Evolutionary conservation across 2,888 invertebrate genomes (phyloP).

Genomic region (Phortica magna): DNA sequence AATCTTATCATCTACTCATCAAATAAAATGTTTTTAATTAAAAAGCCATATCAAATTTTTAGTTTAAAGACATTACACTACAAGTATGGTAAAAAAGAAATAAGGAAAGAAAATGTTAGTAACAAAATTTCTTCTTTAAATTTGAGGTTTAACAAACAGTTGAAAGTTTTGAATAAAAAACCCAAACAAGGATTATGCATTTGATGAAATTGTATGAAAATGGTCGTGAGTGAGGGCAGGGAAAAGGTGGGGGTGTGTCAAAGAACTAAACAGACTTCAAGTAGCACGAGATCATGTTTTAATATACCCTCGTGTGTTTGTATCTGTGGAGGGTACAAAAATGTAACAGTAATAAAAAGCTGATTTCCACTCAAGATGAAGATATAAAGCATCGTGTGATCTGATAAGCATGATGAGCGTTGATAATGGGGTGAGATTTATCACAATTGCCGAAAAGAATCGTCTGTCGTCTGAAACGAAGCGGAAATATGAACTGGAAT

Average conservation of each 20-base stretch:
- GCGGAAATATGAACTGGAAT: slow-evolving; percentile 19
- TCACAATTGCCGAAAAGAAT: neutral
- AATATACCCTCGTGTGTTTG: neutral
- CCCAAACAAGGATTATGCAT: no score
- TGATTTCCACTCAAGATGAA: neutral
- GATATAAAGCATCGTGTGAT: slow-evolving; percentile 22
- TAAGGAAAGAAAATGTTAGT: no score
- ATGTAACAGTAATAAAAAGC: slow-evolving; percentile 11
- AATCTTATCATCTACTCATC: neutral
- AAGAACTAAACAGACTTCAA: no score
- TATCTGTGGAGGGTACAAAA: no score
- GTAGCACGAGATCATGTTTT: neutral
- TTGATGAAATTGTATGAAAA: no score
- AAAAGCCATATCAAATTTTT: neutral
- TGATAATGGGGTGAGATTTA: slow-evolving; percentile 29
- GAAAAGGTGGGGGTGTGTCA: no score
- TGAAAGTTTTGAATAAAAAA: no score
- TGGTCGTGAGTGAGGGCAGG: no score
- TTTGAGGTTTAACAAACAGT: no score
- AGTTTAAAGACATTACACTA: no score
- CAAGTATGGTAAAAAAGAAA: no score
- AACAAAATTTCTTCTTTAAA: no score
- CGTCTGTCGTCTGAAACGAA: slow-evolving; percentile 9
- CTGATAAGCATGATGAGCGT: slow-evolving; percentile 29
- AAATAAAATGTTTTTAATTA: neutral